Percentiles rank a stretch among this genome's conserved stretches.
These are phyloP conservation scores for Sorex maritimensis DNA, from an alignment of 2,797 vertebrate species.

Conservation along the genomic window DNA sequence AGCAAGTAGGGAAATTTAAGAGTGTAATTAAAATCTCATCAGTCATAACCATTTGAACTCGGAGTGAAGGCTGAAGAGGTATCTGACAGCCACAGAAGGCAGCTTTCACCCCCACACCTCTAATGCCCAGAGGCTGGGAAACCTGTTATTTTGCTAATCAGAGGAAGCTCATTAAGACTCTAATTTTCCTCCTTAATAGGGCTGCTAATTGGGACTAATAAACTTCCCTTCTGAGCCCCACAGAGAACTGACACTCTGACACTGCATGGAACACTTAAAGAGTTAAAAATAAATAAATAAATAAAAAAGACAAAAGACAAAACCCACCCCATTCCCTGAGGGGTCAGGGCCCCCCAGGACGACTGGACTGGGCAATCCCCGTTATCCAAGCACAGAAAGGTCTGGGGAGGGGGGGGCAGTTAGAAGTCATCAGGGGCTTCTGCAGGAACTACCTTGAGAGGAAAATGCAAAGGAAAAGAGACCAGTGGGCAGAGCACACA, in stretches of 20 bases:
- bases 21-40: constrained; percentile 83
- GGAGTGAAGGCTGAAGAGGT: constrained; percentile 50
- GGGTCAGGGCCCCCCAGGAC: not conserved
- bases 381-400: constrained; percentile 41
- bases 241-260: constrained; percentile 47
- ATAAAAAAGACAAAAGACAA: not conserved
- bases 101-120: constrained; percentile 49
- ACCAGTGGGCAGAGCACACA: not conserved
- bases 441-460: not conserved
- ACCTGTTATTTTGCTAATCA: constrained; percentile 84
- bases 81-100: constrained; percentile 39
- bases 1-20: constrained; percentile 65
- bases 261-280: constrained; percentile 42
- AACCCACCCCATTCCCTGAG: constrained; percentile 27
- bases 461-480: not conserved
- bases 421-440: constrained; percentile 13
- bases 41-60: constrained; percentile 78
- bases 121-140: constrained; percentile 83
- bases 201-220: constrained; percentile 86
- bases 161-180: constrained; percentile 84
- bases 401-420: not conserved
- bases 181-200: constrained; percentile 86
- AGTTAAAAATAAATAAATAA: constrained; percentile 54
- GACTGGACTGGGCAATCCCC: not conserved
- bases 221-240: constrained; percentile 80